These are phyloP conservation scores for Daboia siamensis DNA, from an alignment of 2,113 vertebrate species.

Conservation along the genomic window DNA sequence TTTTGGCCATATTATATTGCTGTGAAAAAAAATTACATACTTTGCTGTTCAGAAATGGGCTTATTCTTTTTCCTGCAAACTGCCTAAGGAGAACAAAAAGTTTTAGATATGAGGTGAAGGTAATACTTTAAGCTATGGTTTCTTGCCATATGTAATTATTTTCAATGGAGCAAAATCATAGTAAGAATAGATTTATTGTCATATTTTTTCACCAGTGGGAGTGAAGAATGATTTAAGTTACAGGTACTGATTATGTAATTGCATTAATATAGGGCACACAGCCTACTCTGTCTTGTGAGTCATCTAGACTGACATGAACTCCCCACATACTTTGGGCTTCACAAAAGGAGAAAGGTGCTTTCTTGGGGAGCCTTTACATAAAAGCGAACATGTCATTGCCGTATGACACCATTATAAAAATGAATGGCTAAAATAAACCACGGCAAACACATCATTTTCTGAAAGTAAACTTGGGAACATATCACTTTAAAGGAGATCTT, in stretches of 20 bases:
- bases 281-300: conserved; percentile 69
- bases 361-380: conserved; percentile 55
- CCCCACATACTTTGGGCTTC: conserved; percentile 55
- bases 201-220: conserved; percentile 74
- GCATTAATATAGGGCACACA: conserved; percentile 72
- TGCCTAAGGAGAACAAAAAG: conserved; percentile 61
- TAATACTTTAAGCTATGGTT: conserved; percentile 64
- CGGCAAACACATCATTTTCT: conserved; percentile 25
- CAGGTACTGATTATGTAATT: conserved; percentile 80
- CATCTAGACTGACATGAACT: conserved; percentile 71
- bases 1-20: conserved; percentile 39
- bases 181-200: conserved; percentile 74
- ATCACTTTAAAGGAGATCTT: neutral
- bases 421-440: conserved; percentile 53
- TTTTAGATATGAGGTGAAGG: conserved; percentile 60
- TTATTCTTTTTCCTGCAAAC: conserved; percentile 53
- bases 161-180: conserved; percentile 65
- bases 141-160: conserved; percentile 68
- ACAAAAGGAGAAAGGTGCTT: conserved; percentile 61
- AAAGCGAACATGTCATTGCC: conserved; percentile 52
- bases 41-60: conserved; percentile 48
- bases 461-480: neutral
- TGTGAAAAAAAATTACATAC: conserved; percentile 43
- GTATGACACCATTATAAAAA: conserved; percentile 54
- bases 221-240: conserved; percentile 75